Evolutionary conservation across 2,888 invertebrate species (phyloP).

Genomic region (Oscheius sp.): DNA sequence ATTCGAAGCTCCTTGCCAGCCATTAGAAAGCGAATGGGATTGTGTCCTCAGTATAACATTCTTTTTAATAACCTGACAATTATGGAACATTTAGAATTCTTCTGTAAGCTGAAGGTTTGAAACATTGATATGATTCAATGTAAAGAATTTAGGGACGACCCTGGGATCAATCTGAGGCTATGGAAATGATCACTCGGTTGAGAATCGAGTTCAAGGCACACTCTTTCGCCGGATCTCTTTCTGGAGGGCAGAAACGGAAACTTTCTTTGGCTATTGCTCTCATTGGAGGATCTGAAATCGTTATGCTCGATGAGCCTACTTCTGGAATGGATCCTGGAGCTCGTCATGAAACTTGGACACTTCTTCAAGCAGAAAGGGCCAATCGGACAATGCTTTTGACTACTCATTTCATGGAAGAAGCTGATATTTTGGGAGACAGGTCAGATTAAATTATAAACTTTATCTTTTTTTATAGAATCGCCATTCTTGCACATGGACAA

Average conservation of each 20-base stretch:
- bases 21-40: conserved; percentile 77
- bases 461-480: conserved; percentile 74
- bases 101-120: conserved; percentile 74
- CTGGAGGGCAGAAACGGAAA: conserved; percentile 81
- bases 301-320: conserved; percentile 67
- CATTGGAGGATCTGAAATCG: conserved; percentile 79
- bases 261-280: conserved; percentile 81
- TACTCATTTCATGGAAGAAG: conserved; percentile 90
- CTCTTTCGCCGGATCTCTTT: conserved; percentile 74
- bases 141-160: conserved; percentile 76
- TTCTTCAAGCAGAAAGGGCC: conserved; percentile 77
- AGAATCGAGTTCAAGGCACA: conserved; percentile 66
- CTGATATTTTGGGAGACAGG: conserved; percentile 83
- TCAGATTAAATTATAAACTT: neutral
- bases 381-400: conserved; percentile 80
- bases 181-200: conserved; percentile 77
- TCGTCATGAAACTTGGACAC: conserved; percentile 79
- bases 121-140: neutral
- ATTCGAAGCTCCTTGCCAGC: conserved; percentile 71
- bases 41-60: conserved; percentile 87
- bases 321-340: conserved; percentile 76
- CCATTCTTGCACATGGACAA: conserved; percentile 84
- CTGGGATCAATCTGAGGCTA: conserved; percentile 76
- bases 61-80: conserved; percentile 85
- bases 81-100: conserved; percentile 84